Percentiles rank a stretch among this genome's conserved stretches.
These are phyloP conservation scores for Gymnobelideus leadbeateri DNA, from an alignment of 2,113 vertebrate genomes.

Conservation along the genomic window DNA sequence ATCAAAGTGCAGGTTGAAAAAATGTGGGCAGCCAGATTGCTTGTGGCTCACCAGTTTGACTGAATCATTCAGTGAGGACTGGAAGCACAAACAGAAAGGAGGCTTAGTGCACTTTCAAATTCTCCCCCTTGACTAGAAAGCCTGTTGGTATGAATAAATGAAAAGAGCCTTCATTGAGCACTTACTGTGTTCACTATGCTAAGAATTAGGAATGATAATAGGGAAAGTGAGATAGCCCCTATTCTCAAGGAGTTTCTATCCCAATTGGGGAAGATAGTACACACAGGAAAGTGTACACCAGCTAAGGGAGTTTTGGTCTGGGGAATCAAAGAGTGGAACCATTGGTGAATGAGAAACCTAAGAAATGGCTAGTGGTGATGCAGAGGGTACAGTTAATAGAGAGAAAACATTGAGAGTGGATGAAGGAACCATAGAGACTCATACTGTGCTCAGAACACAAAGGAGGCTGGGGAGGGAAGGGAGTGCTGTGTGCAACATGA, in stretches of 20 bases:
- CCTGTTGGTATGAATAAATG: neutral
- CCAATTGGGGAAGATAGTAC: neutral
- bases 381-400: conserved; percentile 65
- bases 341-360: conserved; percentile 24
- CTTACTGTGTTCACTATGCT: neutral
- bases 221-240: neutral
- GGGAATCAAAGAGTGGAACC: conserved; percentile 47
- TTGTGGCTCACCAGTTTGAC: neutral
- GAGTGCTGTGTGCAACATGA: neutral
- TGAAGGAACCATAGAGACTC: neutral
- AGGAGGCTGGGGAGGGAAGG: neutral
- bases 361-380: conserved; percentile 43
- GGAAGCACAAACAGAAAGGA: neutral
- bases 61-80: neutral
- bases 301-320: conserved; percentile 1
- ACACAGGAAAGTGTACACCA: neutral
- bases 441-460: neutral
- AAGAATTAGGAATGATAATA: conserved; percentile 61
- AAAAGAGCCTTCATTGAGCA: neutral
- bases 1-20: neutral
- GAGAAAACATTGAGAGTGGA: conserved; percentile 60
- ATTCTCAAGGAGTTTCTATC: neutral
- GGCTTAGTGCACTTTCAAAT: neutral
- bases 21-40: neutral
- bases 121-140: neutral